phyloP scores from a whole-genome alignment of 2,113 vertebrate genomes.

The Kryptolebias marmoratus region DNA sequence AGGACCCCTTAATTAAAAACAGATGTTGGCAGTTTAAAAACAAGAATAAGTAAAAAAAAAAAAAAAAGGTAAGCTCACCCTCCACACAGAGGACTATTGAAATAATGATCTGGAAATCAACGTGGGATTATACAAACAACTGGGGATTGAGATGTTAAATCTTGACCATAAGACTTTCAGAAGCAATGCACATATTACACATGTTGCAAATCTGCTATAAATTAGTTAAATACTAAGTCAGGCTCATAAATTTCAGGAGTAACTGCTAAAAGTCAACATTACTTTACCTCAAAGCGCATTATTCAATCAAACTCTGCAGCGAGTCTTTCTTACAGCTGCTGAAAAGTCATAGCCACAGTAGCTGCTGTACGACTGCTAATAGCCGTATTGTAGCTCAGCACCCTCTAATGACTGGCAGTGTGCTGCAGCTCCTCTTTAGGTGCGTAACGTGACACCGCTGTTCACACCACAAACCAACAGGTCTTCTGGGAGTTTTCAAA shows the following conservation, averaged over 20 bases:
- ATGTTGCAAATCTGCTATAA: slow-evolving; percentile 31
- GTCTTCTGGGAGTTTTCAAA: slow-evolving; percentile 62
- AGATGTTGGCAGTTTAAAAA: slow-evolving; percentile 60
- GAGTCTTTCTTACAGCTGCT: slow-evolving; percentile 37
- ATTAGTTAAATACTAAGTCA: slow-evolving; percentile 31
- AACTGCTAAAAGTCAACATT: slow-evolving; percentile 40
- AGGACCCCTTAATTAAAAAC: slow-evolving; percentile 74
- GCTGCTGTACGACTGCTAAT: slow-evolving; percentile 51
- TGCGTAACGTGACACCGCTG: slow-evolving; percentile 50
- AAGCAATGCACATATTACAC: background rate
- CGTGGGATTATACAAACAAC: slow-evolving; percentile 27
- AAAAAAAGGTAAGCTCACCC: slow-evolving; percentile 49
- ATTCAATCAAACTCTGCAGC: slow-evolving; percentile 37
- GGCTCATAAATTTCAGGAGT: slow-evolving; percentile 19
- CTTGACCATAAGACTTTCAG: too few species aligned
- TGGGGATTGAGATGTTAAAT: slow-evolving; percentile 4
- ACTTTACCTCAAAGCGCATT: slow-evolving; percentile 33
- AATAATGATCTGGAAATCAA: slow-evolving; percentile 24
- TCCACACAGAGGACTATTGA: slow-evolving; percentile 36
- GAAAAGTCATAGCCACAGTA: slow-evolving; percentile 60
- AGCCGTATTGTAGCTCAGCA: slow-evolving; percentile 61
- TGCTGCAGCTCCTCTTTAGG: slow-evolving; percentile 35
- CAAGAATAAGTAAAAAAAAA: slow-evolving; percentile 28
- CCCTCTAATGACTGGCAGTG: slow-evolving; percentile 49
- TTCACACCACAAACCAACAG: slow-evolving; percentile 62